phyloP scores from a whole-genome alignment of 2,113 vertebrate species.

The Callionymus lyra region DNA sequence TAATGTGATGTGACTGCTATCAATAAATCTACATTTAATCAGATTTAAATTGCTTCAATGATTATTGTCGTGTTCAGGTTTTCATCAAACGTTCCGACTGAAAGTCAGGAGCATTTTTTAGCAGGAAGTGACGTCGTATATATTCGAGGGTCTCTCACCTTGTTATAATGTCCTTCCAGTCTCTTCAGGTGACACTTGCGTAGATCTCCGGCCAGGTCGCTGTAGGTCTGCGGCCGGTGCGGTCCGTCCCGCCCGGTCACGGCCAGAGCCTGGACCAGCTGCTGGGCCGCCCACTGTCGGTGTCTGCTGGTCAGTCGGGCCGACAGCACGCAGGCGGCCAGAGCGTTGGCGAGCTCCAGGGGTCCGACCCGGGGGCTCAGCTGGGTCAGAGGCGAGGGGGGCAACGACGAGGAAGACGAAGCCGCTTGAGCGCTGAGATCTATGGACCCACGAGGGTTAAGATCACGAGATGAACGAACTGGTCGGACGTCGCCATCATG shows the following conservation, averaged over 20 bases:
- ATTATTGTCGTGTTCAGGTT: too few species aligned
- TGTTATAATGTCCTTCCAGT: constrained; percentile 72
- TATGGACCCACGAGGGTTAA: too few species aligned
- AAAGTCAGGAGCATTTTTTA: too few species aligned
- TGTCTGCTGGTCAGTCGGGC: constrained; percentile 61
- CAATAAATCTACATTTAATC: too few species aligned
- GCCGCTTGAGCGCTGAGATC: constrained; percentile 6
- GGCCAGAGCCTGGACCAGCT: constrained; percentile 67
- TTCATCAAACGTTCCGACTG: too few species aligned
- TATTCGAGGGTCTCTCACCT: constrained; percentile 45
- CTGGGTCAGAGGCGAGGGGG: constrained; percentile 45
- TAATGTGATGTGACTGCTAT: too few species aligned
- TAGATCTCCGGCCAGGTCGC: constrained; percentile 69
- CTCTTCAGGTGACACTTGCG: constrained; percentile 68
- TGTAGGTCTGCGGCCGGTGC: constrained; percentile 66
- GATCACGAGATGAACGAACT: too few species aligned
- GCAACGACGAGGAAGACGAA: constrained; percentile 38
- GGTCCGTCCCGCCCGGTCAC: constrained; percentile 56
- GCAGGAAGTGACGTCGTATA: too few species aligned
- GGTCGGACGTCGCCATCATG: too few species aligned
- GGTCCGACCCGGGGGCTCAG: constrained; percentile 54
- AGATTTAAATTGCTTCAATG: too few species aligned
- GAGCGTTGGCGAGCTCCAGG: constrained; percentile 70
- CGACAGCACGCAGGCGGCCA: constrained; percentile 72
- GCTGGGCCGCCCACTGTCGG: constrained; percentile 71